Evolutionary conservation across 2,113 vertebrate genomes (phyloP), one percentile per base, ranked within the genome.

Genomic region (Xenotilapia longispinis): DNA sequence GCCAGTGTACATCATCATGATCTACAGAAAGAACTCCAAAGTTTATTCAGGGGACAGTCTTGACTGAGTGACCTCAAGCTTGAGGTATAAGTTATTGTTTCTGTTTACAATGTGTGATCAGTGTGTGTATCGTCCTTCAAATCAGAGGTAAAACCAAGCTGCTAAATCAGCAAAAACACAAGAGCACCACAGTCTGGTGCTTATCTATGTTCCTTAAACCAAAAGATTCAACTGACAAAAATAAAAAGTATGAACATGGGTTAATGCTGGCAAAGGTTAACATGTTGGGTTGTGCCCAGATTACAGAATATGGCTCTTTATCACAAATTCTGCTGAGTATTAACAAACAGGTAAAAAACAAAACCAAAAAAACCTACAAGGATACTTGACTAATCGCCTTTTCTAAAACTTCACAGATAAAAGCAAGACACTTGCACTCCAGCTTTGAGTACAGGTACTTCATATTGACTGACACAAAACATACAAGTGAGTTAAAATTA

Each of bases 1-100:
- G 96, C 96, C 97, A 96, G 96, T 95, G 94, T 95, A 96, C 94
- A 94, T 95, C 82, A 96, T 95, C 91, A 95, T 96, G 94, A 94
- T 93, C 9, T 36, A 95, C 91, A 78, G 73, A 51, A 33, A 49
- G 26, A n/a, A 78, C 45, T 78, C 95, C 81, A 93, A 88, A 83
- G 89, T 92, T 87, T 68, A 80, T 85, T 90, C 23, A 79, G 23
- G 23, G 81, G 75, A 89, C 36, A 42, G 14, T 53, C 51, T 90
- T 42, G 47, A 58, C 31, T 82, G 83, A 81, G 36, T 80, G 68
- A 81, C 87, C 86, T 92, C 57, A 81, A 84, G 31, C 11, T 81
- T 78, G 54, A 90, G 28, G 63, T 87, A 40, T 82, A 88, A 87
- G 87, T 82, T 17, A 42, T 68, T 57, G 9, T 84, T 90, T 68